Evolutionary conservation across 2,113 vertebrate species (phyloP), one percentile per base, ranked within the genome.

Genomic region (Gobio gobio): DNA sequence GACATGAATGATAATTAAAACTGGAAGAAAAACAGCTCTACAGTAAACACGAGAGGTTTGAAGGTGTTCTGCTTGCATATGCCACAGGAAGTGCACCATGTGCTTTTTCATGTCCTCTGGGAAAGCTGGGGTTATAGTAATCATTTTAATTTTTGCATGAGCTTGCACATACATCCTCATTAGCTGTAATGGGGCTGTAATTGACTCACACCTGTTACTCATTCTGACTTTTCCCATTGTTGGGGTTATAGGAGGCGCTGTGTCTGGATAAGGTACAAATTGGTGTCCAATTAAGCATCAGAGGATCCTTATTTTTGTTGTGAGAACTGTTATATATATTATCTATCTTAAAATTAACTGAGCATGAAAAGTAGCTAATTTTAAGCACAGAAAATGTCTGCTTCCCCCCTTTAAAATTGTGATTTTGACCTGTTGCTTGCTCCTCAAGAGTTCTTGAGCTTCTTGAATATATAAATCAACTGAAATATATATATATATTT

Each of bases 111-210:
- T 6, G 1, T 81, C 61, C 45, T 18, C 9, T 0, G 61, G 61
- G 78, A 51, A 45, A 81, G 43, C 78, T 81, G 26, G 40, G 36
- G 78, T 68, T 81, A 49, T 64, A 80, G 45, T 81, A 68, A 81
- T 81, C 59, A 68, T 9, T 20, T 22, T 1, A 13, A 76, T 64
- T 43, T 26, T 9, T 78, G 12, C 75, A 63, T 40, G 4, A 72
- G 63, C 73, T n/a, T 43, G 29, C 20, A 64, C 80, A 78, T 63
- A 70, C 33, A 43, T 40, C 66, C 59, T 82, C 61, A 43, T 74
- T 61, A 87, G 22, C 70, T 56, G 74, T 51, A 82, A 74, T 63
- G 54, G 20, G 13, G 13, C 73, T 0, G 0, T 49, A 66, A 81
- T 82, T 22, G 43, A 33, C 33, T 70, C 49, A 7, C 56, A 40